A percentile compares a stretch with the other conserved stretches of the same genome.
phyloP scores from a whole-genome alignment of 2,888 invertebrate species.

The Ditylenchus weischeri region DNA sequence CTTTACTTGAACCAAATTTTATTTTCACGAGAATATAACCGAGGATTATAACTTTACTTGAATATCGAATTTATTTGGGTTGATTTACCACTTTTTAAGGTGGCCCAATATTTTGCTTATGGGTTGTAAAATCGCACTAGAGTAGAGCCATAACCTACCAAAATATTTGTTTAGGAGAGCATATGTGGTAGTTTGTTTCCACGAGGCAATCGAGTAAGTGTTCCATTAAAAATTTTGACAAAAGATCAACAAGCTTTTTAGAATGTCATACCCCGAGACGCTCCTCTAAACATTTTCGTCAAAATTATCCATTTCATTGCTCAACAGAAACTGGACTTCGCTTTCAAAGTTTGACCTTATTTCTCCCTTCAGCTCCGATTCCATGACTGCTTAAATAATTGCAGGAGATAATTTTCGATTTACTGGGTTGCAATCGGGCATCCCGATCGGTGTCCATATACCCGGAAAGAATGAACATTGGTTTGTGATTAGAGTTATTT shows the following conservation, averaged over 20 bases:
- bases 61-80: too few relatives aligned
- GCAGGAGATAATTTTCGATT: slow-evolving; percentile 93
- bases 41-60: too few relatives aligned
- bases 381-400: neutral
- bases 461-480: slow-evolving; percentile 86
- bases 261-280: slow-evolving; percentile 91
- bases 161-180: slow-evolving; percentile 25
- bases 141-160: neutral
- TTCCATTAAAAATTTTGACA: too few relatives aligned
- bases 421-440: slow-evolving; percentile 88
- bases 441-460: slow-evolving; percentile 60
- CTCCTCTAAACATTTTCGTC: slow-evolving; percentile 96
- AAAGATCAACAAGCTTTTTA: too few relatives aligned
- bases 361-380: neutral
- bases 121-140: too few relatives aligned
- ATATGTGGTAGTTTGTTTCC: slow-evolving; percentile 90
- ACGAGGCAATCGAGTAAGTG: slow-evolving; percentile 75
- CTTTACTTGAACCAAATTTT: too few relatives aligned
- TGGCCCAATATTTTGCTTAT: too few relatives aligned
- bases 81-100: too few relatives aligned
- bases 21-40: too few relatives aligned
- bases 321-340: slow-evolving; percentile 94
- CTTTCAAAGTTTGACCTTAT: slow-evolving; percentile 61
- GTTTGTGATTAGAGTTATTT: slow-evolving; percentile 59
- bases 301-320: slow-evolving; percentile 99